Conservation (phyloP, 2,797 vertebrate genomes). For the Enteromius viviparus region DNA sequence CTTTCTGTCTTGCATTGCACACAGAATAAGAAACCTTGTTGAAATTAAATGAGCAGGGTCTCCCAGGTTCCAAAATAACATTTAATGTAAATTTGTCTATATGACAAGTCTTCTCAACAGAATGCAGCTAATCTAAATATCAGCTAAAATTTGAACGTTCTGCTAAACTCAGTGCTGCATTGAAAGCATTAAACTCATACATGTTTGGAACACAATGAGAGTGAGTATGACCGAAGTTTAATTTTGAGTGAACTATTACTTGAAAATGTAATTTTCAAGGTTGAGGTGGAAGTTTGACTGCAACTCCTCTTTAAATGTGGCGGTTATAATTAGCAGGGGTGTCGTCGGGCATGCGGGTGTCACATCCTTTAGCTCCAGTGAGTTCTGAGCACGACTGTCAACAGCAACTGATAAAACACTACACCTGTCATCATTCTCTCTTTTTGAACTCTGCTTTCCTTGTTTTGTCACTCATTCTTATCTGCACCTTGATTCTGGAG, state of each 20-base stretch:
- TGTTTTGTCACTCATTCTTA: background rate
- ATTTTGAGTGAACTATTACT: background rate
- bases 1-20: constrained; percentile 1
- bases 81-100: background rate
- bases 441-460: background rate
- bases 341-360: constrained; percentile 36
- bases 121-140: too few relatives aligned
- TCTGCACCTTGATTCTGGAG: background rate
- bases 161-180: constrained; percentile 1
- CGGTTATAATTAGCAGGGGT: constrained; percentile 52
- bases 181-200: background rate
- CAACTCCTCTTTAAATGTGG: constrained; percentile 44
- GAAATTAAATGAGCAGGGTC: background rate
- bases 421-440: constrained; percentile 15
- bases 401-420: constrained; percentile 53
- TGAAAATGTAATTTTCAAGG: background rate
- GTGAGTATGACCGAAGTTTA: background rate
- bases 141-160: background rate
- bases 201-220: background rate
- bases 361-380: constrained; percentile 32
- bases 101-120: background rate
- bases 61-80: background rate
- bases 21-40: background rate
- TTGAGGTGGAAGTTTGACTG: constrained; percentile 11
- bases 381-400: constrained; percentile 28